These are phyloP conservation scores for Ammodytes marinus DNA, from an alignment of 2,113 vertebrate species.

Conservation along the genomic window DNA sequence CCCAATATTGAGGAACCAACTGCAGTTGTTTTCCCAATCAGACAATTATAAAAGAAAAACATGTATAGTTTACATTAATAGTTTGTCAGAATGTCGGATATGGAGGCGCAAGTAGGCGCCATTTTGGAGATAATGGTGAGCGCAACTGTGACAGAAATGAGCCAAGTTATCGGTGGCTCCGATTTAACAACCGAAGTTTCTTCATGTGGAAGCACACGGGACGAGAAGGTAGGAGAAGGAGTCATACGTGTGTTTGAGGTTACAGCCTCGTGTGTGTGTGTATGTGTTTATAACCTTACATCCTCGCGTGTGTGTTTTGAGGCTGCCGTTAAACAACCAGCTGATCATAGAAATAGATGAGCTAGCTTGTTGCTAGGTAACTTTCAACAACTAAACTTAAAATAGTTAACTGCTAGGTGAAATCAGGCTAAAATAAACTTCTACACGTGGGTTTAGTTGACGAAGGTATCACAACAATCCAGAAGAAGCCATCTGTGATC, in stretches of 20 bases:
- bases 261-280: too few species aligned
- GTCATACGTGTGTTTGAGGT: background rate
- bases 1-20: background rate
- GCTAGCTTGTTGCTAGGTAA: slow-evolving; percentile 36
- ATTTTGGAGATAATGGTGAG: slow-evolving; percentile 74
- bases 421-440: rapidly evolving
- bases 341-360: slow-evolving; percentile 75
- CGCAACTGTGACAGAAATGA: slow-evolving; percentile 64
- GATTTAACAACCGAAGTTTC: slow-evolving; percentile 15
- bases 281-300: background rate
- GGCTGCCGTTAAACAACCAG: slow-evolving; percentile 9
- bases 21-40: background rate
- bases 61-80: rapidly evolving
- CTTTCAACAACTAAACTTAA: background rate
- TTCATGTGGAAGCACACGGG: background rate
- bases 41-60: too few species aligned
- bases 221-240: slow-evolving; percentile 40
- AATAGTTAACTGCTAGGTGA: rapidly evolving
- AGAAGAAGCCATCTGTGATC: slow-evolving; percentile 1
- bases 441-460: background rate
- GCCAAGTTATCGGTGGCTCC: slow-evolving; percentile 56
- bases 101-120: slow-evolving; percentile 65
- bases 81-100: slow-evolving; percentile 51
- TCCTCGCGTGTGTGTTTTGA: background rate
- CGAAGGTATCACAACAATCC: background rate